These are phyloP conservation scores for Myotis daubentonii DNA, from an alignment of 2,797 vertebrate genomes.

Conservation along the genomic window DNA sequence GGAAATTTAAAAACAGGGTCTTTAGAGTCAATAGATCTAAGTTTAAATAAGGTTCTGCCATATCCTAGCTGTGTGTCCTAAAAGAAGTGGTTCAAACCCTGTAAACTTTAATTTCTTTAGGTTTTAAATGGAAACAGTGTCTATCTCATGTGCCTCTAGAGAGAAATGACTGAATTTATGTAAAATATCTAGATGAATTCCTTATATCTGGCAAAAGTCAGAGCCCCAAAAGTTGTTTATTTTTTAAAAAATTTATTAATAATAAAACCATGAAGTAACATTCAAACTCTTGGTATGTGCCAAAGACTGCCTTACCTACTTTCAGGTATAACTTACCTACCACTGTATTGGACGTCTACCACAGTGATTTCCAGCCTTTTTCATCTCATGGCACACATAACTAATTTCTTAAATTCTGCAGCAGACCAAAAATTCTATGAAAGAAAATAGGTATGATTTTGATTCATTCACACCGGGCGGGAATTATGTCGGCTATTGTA, in stretches of 20 bases:
- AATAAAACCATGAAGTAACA: background rate
- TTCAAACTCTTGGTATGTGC: background rate
- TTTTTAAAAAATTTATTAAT: background rate
- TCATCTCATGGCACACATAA: background rate
- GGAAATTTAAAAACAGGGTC: background rate
- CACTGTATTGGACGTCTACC: background rate
- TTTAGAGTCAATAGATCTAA: background rate
- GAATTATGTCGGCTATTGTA: background rate
- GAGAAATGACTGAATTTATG: background rate
- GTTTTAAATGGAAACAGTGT: background rate
- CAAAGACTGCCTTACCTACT: background rate
- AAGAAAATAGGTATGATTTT: background rate
- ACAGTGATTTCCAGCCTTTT: background rate
- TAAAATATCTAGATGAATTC: background rate
- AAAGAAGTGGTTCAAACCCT: background rate
- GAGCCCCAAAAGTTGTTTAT: background rate
- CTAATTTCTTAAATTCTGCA: background rate
- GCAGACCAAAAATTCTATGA: background rate
- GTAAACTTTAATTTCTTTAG: background rate
- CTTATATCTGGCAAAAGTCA: background rate
- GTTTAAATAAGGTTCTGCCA: background rate
- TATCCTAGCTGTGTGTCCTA: background rate
- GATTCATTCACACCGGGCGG: background rate
- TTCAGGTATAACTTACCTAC: background rate
- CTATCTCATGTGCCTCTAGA: background rate